phyloP scores from a whole-genome alignment of 1,140 invertebrate genomes.

The Sycobia sp. region DNA sequence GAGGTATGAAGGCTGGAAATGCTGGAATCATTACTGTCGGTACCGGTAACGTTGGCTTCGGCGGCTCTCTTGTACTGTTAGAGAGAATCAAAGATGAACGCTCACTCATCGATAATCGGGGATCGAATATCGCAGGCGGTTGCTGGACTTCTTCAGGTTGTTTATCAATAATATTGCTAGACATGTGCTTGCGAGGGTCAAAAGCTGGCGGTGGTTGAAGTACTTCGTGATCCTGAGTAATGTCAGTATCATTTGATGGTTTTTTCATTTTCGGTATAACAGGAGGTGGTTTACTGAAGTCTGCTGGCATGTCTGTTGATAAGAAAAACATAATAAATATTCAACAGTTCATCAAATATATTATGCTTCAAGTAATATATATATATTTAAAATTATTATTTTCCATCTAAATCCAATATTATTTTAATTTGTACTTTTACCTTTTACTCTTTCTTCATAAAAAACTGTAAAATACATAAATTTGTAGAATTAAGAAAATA shows the following conservation, averaged over 20 bases:
- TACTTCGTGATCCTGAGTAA: not conserved
- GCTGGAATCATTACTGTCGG: slow-evolving; percentile 25
- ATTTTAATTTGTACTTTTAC: too few species aligned
- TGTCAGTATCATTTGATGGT: not conserved
- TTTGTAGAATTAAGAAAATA: too few species aligned
- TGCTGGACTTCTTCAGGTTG: slow-evolving; percentile 36
- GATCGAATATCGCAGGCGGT: slow-evolving; percentile 43
- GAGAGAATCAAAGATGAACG: slow-evolving; percentile 17
- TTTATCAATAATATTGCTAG: not conserved
- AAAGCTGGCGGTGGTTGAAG: slow-evolving; percentile 31
- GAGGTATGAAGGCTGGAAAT: slow-evolving; percentile 19
- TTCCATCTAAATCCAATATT: too few species aligned
- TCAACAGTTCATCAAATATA: too few species aligned
- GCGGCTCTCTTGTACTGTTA: not conserved
- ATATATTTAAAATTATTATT: too few species aligned
- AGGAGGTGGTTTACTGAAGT: slow-evolving; percentile 22
- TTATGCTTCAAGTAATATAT: too few species aligned
- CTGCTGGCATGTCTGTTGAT: slow-evolving; percentile 15
- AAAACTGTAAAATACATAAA: too few species aligned
- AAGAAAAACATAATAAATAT: too few species aligned
- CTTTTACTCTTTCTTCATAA: too few species aligned
- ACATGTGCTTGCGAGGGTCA: slow-evolving; percentile 32
- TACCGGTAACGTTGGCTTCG: slow-evolving; percentile 8
- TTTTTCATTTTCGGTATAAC: not conserved
- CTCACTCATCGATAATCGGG: slow-evolving; percentile 36